Evolutionary conservation across 2,888 invertebrate genomes (phyloP).

Genomic region (Chorisops tibialis): DNA sequence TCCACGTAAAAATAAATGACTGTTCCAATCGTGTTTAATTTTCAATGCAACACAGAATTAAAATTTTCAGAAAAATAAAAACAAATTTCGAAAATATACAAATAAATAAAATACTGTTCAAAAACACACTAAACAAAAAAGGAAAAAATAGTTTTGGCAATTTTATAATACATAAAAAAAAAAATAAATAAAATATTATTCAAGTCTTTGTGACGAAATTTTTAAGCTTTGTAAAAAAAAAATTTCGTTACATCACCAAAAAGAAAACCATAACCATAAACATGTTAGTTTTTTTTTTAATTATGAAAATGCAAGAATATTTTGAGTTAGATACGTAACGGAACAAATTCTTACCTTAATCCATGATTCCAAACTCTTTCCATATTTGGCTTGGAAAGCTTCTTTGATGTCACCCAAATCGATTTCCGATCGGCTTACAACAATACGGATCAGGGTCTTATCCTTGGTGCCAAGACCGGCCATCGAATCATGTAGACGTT

Average conservation of each 20-base stretch:
- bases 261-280: constrained; percentile 5
- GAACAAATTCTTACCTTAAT: constrained; percentile 68
- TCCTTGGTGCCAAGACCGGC: constrained; percentile 85
- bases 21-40: constrained; percentile 17
- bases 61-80: no score
- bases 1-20: constrained; percentile 8
- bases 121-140: not conserved
- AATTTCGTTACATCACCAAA: not conserved
- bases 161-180: not conserved
- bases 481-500: constrained; percentile 86
- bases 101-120: constrained; percentile 6
- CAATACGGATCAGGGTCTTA: constrained; percentile 84
- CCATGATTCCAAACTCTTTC: constrained; percentile 79
- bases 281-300: constrained; percentile 1
- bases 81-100: constrained; percentile 5
- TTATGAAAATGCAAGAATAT: not conserved
- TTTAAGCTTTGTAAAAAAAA: not conserved
- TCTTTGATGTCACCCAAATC: constrained; percentile 90
- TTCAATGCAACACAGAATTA: constrained; percentile 15
- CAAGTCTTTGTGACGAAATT: constrained; percentile 2
- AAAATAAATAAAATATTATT: not conserved
- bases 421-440: constrained; percentile 87
- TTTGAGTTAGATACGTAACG: no score
- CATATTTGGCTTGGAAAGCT: constrained; percentile 80
- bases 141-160: not conserved